Conservation (phyloP, 1,140 invertebrate genomes). For the Bombus superbus region DNA sequence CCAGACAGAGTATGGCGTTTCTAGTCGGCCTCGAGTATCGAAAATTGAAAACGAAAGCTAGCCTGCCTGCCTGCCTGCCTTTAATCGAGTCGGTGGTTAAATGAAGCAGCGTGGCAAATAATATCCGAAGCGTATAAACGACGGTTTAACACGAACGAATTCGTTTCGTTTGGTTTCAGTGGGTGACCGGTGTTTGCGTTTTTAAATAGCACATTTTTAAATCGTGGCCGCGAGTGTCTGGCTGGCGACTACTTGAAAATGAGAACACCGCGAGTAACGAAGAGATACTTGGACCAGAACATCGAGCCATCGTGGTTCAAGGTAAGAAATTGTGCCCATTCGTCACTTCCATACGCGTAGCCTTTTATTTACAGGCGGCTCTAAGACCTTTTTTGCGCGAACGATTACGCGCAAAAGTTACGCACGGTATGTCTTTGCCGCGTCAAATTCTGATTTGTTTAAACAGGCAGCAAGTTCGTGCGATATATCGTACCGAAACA, state of each 20-base stretch:
- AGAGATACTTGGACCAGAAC: constrained; percentile 13
- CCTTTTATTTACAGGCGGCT: neutral
- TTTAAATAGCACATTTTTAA: neutral
- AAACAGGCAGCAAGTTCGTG: no score
- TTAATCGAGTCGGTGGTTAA: neutral
- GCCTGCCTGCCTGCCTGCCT: no score
- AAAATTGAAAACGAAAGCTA: neutral
- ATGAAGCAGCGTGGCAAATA: no score
- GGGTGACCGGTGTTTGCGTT: neutral
- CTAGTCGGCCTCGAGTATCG: neutral
- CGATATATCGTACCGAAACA: neutral
- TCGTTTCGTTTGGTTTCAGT: neutral
- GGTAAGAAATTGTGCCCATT: constrained; percentile 16
- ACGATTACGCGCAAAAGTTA: no score
- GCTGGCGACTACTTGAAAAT: neutral
- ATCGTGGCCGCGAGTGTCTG: neutral
- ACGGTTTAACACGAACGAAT: neutral
- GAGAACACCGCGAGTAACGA: neutral
- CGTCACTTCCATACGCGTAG: constrained; percentile 5
- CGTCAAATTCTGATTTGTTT: neutral
- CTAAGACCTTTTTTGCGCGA: neutral
- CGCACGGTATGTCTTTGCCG: no score
- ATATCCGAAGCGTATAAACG: no score
- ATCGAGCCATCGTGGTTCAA: neutral
- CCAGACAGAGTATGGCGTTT: neutral